phyloP scores from a whole-genome alignment of 2,888 invertebrate species.

The Pocota personata region DNA sequence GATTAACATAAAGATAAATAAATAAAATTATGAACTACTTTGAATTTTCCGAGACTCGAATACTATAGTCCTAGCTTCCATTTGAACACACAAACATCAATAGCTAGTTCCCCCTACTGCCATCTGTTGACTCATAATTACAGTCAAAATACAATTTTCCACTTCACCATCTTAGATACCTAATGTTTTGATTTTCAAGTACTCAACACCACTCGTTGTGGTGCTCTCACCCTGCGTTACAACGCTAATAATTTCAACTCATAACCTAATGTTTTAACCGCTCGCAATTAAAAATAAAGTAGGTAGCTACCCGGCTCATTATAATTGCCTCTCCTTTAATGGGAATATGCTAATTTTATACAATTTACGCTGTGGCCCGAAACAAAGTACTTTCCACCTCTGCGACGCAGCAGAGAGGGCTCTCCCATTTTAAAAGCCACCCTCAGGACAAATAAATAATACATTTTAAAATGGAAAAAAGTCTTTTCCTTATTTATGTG shows the following conservation, averaged over 20 bases:
- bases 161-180: not conserved
- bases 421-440: not conserved
- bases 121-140: not conserved
- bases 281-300: conserved; percentile 18
- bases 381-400: conserved; percentile 21
- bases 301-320: conserved; percentile 24
- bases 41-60: no score
- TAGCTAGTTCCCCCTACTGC: not conserved
- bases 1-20: no score
- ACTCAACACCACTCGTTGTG: not conserved
- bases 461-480: not conserved
- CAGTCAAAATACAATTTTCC: not conserved
- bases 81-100: not conserved
- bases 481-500: conserved; percentile 22
- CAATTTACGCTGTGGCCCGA: conserved; percentile 39
- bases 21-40: no score
- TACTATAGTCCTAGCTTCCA: no score
- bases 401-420: not conserved
- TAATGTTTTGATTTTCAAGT: not conserved
- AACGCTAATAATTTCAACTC: conserved; percentile 20
- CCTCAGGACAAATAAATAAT: conserved; percentile 39
- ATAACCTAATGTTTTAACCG: conserved; percentile 31
- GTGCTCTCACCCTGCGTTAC: not conserved
- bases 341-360: conserved; percentile 50
- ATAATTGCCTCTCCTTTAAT: conserved; percentile 13